These are phyloP conservation scores for Scaptomyza pallida DNA, from an alignment of 1,140 invertebrate species.

Conservation along the genomic window DNA sequence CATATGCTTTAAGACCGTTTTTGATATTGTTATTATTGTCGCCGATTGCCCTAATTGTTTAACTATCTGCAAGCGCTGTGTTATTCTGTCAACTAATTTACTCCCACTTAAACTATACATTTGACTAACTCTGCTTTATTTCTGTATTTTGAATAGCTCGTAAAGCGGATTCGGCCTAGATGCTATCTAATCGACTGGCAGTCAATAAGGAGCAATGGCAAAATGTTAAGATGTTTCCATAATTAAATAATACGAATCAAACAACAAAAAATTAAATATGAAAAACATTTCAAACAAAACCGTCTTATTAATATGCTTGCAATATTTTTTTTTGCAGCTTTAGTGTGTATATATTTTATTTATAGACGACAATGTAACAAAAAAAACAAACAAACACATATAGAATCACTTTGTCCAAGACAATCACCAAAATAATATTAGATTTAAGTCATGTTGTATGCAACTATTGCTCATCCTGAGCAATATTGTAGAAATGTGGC, in stretches of 20 bases:
- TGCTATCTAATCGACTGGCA: conserved; percentile 31
- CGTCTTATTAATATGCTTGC: conserved; percentile 4
- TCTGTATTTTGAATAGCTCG: conserved; percentile 41
- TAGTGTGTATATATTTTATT: neutral
- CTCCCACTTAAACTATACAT: neutral
- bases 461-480: conserved; percentile 47
- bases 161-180: conserved; percentile 60
- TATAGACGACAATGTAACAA: neutral
- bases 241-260: conserved; percentile 52
- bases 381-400: conserved; percentile 15
- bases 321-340: neutral
- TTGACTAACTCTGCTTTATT: conserved; percentile 4
- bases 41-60: neutral
- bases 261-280: conserved; percentile 42
- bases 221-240: conserved; percentile 53
- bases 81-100: conserved; percentile 9
- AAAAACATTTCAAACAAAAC: conserved; percentile 30
- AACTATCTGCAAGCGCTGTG: conserved; percentile 20
- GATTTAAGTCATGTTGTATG: conserved; percentile 27
- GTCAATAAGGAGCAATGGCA: conserved; percentile 16
- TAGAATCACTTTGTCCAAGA: conserved; percentile 1
- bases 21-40: too few species aligned
- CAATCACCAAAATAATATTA: conserved; percentile 30
- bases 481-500: conserved; percentile 77
- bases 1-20: too few species aligned